phyloP scores from a whole-genome alignment of 2,797 vertebrate species.

The Furcifer pardalis region DNA sequence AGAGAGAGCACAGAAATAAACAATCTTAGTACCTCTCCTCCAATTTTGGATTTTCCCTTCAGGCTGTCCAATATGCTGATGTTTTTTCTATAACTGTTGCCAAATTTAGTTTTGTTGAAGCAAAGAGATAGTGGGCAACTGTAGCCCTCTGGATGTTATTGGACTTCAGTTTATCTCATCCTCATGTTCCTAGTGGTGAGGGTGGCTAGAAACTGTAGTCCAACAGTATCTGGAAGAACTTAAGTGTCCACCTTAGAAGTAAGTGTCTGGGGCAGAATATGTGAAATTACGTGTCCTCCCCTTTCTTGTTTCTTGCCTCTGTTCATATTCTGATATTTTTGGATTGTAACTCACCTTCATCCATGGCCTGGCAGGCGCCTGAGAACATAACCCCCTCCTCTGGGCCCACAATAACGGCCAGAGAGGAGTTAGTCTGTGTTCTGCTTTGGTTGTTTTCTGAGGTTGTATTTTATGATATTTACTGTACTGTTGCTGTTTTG shows the following conservation, averaged over 20 bases:
- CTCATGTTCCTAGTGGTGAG: not conserved
- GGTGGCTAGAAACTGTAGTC: not conserved
- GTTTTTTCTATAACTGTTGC: not conserved
- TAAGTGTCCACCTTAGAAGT: not conserved
- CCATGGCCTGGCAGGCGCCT: no score
- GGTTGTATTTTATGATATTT: no score
- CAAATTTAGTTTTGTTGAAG: not conserved
- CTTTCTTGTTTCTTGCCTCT: not conserved
- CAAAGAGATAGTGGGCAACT: not conserved
- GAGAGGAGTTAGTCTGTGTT: no score
- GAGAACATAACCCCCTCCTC: no score
- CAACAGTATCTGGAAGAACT: not conserved
- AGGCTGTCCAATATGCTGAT: not conserved
- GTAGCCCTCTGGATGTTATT: not conserved
- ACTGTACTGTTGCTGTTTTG: no score
- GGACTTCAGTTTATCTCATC: not conserved
- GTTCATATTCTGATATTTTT: not conserved
- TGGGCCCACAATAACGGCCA: no score
- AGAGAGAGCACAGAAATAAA: not conserved
- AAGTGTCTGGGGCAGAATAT: not conserved
- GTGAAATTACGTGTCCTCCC: not conserved
- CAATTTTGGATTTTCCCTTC: not conserved
- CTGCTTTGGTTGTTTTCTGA: no score
- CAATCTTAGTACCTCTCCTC: not conserved
- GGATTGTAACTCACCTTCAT: not conserved